Evolutionary conservation across 1,140 invertebrate species (phyloP).

Genomic region (Bursaphelenchus mucronatus): DNA sequence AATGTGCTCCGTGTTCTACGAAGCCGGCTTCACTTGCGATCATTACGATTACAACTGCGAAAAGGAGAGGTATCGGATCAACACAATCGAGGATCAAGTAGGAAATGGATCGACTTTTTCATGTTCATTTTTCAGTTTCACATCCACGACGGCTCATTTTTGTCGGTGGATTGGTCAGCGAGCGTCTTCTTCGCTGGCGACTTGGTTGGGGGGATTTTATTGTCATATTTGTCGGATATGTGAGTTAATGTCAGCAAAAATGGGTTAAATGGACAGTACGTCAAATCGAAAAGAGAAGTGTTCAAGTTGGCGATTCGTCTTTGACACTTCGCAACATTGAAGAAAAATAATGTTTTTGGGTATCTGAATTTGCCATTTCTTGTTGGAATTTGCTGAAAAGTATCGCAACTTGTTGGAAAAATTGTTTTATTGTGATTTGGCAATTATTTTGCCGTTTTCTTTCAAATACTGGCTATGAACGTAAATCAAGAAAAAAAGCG

Average conservation of each 20-base stretch:
- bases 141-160: constrained; percentile 1
- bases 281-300: not conserved
- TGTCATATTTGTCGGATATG: not conserved
- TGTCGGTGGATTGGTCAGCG: not conserved
- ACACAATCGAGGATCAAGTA: not conserved
- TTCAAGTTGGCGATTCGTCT: no score
- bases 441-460: no score
- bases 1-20: constrained; percentile 2
- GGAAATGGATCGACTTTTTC: not conserved
- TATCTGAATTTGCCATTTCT: no score
- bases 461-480: no score
- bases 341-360: no score
- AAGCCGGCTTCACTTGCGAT: not conserved
- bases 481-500: no score
- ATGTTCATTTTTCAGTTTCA: not conserved
- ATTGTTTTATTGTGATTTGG: no score
- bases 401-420: no score
- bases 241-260: not conserved
- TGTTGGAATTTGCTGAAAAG: no score
- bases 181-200: not conserved
- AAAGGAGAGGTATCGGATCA: not conserved
- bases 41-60: not conserved
- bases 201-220: not conserved
- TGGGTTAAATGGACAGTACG: not conserved
- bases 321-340: no score